Percentiles rank a stretch among this genome's conserved stretches.
Evolutionary conservation across 2,113 vertebrate species (phyloP).

Genomic region (Ploceus nigricollis): DNA sequence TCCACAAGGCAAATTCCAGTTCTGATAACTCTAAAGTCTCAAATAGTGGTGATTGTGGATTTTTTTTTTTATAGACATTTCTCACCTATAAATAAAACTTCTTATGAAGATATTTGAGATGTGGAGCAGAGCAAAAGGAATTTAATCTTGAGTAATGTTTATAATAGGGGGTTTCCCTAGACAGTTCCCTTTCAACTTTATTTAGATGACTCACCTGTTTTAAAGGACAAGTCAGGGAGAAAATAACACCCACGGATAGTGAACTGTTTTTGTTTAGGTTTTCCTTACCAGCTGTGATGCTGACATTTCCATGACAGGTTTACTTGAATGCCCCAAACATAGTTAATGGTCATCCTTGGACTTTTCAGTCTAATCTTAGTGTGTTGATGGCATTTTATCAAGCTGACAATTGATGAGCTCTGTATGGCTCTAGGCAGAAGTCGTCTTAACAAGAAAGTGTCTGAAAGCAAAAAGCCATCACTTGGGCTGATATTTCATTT

Average conservation of each 20-base stretch:
- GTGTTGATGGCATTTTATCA: not conserved
- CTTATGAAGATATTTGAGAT: not conserved
- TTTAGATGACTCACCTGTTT: not conserved
- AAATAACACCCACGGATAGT: not conserved
- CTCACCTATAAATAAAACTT: not conserved
- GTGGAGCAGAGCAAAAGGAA: not conserved
- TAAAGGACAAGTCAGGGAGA: not conserved
- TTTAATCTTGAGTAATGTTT: not conserved
- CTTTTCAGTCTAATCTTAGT: not conserved
- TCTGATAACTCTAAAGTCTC: not conserved
- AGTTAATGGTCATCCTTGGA: not conserved
- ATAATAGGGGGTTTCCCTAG: not conserved
- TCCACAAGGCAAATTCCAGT: not conserved
- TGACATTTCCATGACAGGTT: not conserved
- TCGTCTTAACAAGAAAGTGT: not conserved
- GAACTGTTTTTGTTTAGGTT: not conserved
- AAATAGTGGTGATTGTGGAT: not conserved
- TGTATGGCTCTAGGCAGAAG: not conserved
- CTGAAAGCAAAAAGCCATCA: not conserved
- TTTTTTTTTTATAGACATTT: not conserved
- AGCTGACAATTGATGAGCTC: not conserved
- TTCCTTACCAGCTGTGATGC: not conserved
- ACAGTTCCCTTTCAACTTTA: not conserved
- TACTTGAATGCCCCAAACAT: not conserved
- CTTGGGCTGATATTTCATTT: not conserved